Evolutionary conservation across 2,888 invertebrate species (phyloP).

Genomic region (Ferrisia virgata): DNA sequence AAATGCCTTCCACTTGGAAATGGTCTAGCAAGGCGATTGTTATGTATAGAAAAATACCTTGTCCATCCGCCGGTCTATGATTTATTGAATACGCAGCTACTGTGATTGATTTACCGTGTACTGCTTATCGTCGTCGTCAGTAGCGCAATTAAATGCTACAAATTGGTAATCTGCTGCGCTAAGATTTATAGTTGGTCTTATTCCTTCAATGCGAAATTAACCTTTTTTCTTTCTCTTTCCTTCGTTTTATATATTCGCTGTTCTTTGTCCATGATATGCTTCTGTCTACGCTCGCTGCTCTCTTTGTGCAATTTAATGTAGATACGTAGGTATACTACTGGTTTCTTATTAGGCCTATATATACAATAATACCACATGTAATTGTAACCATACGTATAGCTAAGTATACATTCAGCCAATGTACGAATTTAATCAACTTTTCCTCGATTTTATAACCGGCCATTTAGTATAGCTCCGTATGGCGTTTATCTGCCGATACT

Average conservation of each 20-base stretch:
- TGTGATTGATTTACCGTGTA: slow-evolving; percentile 43
- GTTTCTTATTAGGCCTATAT: not conserved
- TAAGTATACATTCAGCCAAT: too few relatives aligned
- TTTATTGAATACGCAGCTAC: slow-evolving; percentile 40
- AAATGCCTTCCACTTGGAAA: not conserved
- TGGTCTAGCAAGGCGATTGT: not conserved
- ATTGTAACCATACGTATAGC: too few relatives aligned
- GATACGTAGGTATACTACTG: not conserved
- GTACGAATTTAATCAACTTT: slow-evolving; percentile 10
- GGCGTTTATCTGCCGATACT: not conserved
- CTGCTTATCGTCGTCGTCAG: slow-evolving; percentile 41
- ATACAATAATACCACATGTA: too few relatives aligned
- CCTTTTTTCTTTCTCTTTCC: slow-evolving; percentile 21
- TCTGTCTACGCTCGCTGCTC: not conserved
- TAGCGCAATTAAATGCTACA: slow-evolving; percentile 44
- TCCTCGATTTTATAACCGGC: not conserved
- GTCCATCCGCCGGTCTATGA: slow-evolving; percentile 35
- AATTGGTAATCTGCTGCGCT: slow-evolving; percentile 41
- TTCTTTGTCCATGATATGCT: not conserved
- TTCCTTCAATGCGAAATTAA: slow-evolving; percentile 42
- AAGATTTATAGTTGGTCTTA: slow-evolving; percentile 37
- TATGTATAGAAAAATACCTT: slow-evolving; percentile 18
- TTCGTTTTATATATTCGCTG: not conserved
- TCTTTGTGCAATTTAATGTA: not conserved
- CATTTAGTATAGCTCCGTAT: not conserved